Evolutionary conservation across 2,888 invertebrate species (phyloP), one percentile per base, ranked within the genome.

Genomic region (Melipona bicolor): DNA sequence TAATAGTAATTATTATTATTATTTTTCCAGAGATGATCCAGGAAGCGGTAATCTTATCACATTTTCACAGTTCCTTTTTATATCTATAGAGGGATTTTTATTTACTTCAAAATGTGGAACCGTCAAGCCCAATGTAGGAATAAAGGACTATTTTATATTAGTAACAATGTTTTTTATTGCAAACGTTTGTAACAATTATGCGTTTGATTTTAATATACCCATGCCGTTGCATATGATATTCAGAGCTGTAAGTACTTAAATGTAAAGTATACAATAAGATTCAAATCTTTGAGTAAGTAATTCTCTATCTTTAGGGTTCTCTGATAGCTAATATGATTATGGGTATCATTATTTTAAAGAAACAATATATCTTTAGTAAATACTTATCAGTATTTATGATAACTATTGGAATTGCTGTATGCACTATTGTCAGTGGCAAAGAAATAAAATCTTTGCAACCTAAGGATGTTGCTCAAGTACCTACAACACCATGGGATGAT

Each of bases 161-260:
- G 99, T 99, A 0, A 95, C 96, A 19, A 97, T 99, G 95, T 99
- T 99, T 95, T 99, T 99, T 95, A 95, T 98, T 0, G 97, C 97
- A 24, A 99, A 98, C 94, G 97, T 99, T 0, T 97, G 97, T 85
- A 98, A 98, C 93, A 99, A 99, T 94, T 98, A 98, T 95, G 99
- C 99, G 0, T 98, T 99, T 92, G 97, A 97, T 94, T 99, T 98
- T 93, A 98, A 99, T 94, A 99, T 99, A 92, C 97, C 99, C 0
- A 99, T 99, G 97, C 99, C 99, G 0, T 95, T 99, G 68, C 99
- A 99, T 94, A 99, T 99, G 97, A 99, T 99, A 93, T 99, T 99
- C 95, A 96, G 99, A 95, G 97, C 99, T 79, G 98, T 98, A 95
- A 96, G 96, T 95, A 78, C 75, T 68, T 65, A 13, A 19, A n/a